Evolutionary conservation across 2,113 vertebrate species (phyloP), one percentile per base, ranked within the genome.

Genomic region (Tonatia bakeri): DNA sequence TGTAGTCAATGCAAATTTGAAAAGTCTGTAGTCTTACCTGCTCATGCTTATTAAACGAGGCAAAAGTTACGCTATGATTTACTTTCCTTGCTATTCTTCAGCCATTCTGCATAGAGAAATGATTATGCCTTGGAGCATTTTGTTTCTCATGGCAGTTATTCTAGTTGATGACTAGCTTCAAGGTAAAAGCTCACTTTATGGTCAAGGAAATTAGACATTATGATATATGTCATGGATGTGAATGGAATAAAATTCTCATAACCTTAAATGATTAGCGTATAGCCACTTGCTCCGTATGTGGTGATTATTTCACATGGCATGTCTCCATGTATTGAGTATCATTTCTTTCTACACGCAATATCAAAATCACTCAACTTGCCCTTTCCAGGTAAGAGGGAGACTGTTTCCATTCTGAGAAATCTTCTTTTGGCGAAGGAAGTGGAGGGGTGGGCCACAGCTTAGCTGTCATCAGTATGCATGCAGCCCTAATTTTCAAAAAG

Each of bases 401-500:
- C 75, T 54, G 73, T 88, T 96, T 76, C 81, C 52, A 72, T 90
- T 97, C 75, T 69, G 84, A 96, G 93, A 87, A 84, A 75, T 72
- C 89, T 94, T 96, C 96, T 89, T 93, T 96, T 94, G 96, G 91
- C 95, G 73, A 86, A 92, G 91, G 92, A 85, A 94, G n/a, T 28
- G 6, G 73, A 88, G 69, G 93, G 96, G 91, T 54, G 91, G 83
- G 67, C 92, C 90, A 7, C 75, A 97, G 93, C 65, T 87, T 77
- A 87, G 93, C 97, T 97, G 93, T 98, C 97, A 94, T 97, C 97
- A 73, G 93, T 33, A 40, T 72, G 67, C 69, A 69, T 13, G 1
- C 75, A 76, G 92, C 50, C 65, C 81, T 97, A 76, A 4, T 94
- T 97, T 97, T 95, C 90, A 97, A 91, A 95, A 97, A 98, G 97